Conservation (phyloP, 1,140 invertebrate species). For the Philotrypesis tridentata region DNA sequence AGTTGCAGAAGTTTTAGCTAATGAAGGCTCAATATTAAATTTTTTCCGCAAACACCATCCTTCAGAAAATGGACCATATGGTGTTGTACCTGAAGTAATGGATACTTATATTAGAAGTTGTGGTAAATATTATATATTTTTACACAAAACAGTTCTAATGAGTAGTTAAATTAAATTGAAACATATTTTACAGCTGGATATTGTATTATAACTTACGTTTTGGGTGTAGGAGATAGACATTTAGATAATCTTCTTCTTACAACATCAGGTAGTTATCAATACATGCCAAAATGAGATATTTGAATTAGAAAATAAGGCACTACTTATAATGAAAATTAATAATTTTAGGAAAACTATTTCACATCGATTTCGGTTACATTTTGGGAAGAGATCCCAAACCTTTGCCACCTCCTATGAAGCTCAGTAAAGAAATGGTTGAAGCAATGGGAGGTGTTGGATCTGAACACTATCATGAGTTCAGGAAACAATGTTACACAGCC, state of each 20-base stretch:
- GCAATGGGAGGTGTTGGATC: conserved; percentile 97
- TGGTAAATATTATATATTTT: conserved; percentile 73
- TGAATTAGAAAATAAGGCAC: too few relatives aligned
- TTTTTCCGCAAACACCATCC: conserved; percentile 94
- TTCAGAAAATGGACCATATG: conserved; percentile 89
- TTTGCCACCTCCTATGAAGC: conserved; percentile 98
- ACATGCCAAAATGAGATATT: neutral
- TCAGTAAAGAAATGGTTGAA: conserved; percentile 99
- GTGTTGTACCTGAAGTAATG: conserved; percentile 95
- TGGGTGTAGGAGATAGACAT: conserved; percentile 98
- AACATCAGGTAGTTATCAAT: conserved; percentile 75
- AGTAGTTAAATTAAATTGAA: neutral
- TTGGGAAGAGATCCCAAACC: conserved; percentile 98
- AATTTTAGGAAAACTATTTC: conserved; percentile 88
- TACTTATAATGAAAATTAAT: too few relatives aligned
- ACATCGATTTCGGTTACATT: conserved; percentile 99
- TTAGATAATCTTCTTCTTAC: conserved; percentile 97
- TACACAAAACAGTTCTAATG: neutral
- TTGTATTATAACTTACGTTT: conserved; percentile 97
- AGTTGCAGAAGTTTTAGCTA: conserved; percentile 91
- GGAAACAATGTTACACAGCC: conserved; percentile 96
- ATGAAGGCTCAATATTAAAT: conserved; percentile 91
- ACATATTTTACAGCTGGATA: conserved; percentile 87
- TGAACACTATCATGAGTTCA: conserved; percentile 95
- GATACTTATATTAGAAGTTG: conserved; percentile 98